Base-by-base conservation (phyloP, 2,113 vertebrate species). In the Tretioscincus oriximinensis region DNA sequence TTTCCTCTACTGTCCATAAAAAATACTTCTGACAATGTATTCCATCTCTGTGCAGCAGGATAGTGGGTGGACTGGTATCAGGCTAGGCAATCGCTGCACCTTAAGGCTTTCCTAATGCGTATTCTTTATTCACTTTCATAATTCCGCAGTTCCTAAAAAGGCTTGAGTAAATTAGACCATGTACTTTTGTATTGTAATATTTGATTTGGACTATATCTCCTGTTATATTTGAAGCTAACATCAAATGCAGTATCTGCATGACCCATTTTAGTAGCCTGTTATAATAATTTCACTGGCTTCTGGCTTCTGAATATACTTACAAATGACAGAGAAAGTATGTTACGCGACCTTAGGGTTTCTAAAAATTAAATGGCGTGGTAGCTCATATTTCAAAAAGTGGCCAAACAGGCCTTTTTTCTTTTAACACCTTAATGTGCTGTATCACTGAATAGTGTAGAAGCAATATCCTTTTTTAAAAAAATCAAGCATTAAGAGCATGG, bases 311-410 rank as follows among this genome's bases (percentile, higher is more conserved):
- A 96, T 96, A 96, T 97, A 96, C 96, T 96, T 96, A 95, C 95
- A 96, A 96, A 97, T 97, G 96, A 96, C 95, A 96, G 95, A 93
- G 96, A 97, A 95, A 96, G 95, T 96, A 94, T 97, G 96, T 95
- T 96, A 94, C 93, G 95, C 93, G 95, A 97, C 97, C 96, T 95
- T 90, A 95, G 96, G 97, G 95, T 96, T 95, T 96, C 96, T 94
- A 95, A 93, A 96, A 96, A 96, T 96, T 96, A 95, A 96, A 96
- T 95, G 95, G 96, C 93, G 90, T 95, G 95, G 91, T 91, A 93
- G 94, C 92, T 95, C 84, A 61, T 93, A 94, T 96, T 96, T 96
- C 91, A 95, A 94, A 92, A 93, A 95, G 87, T 82, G 89, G 92
- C 93, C 91, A 78, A 94, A 92, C 90, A 90, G 89, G 91, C 83